These are phyloP conservation scores for Hirtodrosophila alboralis DNA, from an alignment of 2,888 invertebrate species.

Conservation along the genomic window DNA sequence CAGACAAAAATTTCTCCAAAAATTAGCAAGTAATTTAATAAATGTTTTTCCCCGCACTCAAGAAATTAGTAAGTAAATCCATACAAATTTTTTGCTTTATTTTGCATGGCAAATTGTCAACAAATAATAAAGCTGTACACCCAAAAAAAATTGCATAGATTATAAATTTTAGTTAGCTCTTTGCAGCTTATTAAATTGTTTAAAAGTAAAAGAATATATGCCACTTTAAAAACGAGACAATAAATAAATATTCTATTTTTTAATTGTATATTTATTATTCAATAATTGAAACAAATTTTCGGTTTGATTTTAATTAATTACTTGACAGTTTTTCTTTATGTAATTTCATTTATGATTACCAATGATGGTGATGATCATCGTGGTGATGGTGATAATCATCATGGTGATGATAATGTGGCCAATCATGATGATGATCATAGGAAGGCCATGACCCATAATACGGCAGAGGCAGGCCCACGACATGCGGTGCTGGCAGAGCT, in stretches of 20 bases:
- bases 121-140: too few relatives aligned
- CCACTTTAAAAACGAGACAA: too few relatives aligned
- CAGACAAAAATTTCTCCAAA: conserved; percentile 29
- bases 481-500: conserved; percentile 35
- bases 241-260: too few relatives aligned
- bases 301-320: conserved; percentile 22
- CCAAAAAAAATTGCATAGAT: too few relatives aligned
- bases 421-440: conserved; percentile 13
- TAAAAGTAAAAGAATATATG: too few relatives aligned
- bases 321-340: conserved; percentile 22
- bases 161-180: too few relatives aligned
- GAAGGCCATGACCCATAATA: conserved; percentile 28
- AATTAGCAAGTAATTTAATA: conserved; percentile 33
- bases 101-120: conserved; percentile 29
- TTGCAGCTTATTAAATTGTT: too few relatives aligned
- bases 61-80: conserved; percentile 18
- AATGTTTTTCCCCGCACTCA: conserved; percentile 27
- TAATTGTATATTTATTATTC: too few relatives aligned
- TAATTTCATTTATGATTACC: conserved; percentile 13
- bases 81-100: conserved; percentile 43
- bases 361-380: conserved; percentile 23
- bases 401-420: conserved; percentile 33
- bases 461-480: conserved; percentile 28
- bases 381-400: conserved; percentile 30
- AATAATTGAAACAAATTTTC: conserved; percentile 7